Base-by-base conservation (phyloP, 2,797 vertebrate species). In the Gadopsis marmoratus region DNA sequence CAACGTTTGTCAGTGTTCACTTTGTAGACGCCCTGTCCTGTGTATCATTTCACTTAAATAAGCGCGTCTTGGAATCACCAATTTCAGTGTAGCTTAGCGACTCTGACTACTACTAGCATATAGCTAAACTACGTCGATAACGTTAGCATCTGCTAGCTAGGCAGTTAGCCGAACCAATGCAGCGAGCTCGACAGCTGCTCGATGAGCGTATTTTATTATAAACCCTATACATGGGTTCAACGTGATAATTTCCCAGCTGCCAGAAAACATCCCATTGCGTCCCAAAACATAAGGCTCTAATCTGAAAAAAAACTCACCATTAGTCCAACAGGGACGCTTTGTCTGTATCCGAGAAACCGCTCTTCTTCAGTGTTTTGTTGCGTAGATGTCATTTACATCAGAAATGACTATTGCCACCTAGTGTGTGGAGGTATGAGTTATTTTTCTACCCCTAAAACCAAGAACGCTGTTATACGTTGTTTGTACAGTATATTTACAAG, bases 271-370 rank as follows among this genome's bases (percentile, higher is more conserved):
- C 0, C 1, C 0, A 8, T 4, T 39, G 0, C 1, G 47, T 53
- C 4, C 0, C 5, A 7, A 9, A 47, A 64, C 0, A 3, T 3
- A 3, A 51, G 1, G 13, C 0, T 65, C 64, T 19, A 65, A 37
- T 62, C 0, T 23, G 4, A 23, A 4, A 56, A 0, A 35, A 78
- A 35, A 78, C 82, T 84, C 47, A 82, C 81, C 66, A 0, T 60
- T 5, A 50, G 8, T 8, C 5, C 4, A 5, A 11, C 31, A 58
- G 35, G 3, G 37, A 70, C 8, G 78, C 78, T 71, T 60, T 6
- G 14, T 56, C 21, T 39, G 88, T 91, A 81, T 83, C 93, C 79
- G 88, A 66, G 91, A 79, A 71, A 93, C 90, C 39, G 39, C 2
- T 0, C 86, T 91, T 91, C 88, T 81, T 93, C 85, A 71, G 19